phyloP scores from a whole-genome alignment of 2,797 vertebrate species.

The Falco peregrinus region DNA sequence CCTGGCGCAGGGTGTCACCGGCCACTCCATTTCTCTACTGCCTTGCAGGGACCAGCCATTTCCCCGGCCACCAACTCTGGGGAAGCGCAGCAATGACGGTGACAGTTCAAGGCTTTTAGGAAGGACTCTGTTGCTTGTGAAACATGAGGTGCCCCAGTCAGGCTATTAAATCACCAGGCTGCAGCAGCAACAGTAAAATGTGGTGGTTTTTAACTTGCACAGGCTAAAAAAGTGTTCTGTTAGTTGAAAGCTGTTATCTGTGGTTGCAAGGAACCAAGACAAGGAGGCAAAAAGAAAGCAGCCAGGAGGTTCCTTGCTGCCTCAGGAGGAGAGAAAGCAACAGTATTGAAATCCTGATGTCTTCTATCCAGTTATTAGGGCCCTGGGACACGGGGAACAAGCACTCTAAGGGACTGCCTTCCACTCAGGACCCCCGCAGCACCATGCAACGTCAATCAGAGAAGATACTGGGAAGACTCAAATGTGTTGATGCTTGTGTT shows the following conservation, averaged over 20 bases:
- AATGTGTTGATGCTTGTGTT: not conserved
- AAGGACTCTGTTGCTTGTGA: not conserved
- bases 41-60: not conserved
- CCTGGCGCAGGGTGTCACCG: not conserved
- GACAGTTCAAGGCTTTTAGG: not conserved
- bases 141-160: not conserved
- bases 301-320: not conserved
- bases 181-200: not conserved
- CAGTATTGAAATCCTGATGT: not conserved
- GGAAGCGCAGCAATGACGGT: rapidly evolving
- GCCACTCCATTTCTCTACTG: not conserved
- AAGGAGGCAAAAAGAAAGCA: not conserved
- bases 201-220: too few species aligned
- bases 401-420: not conserved
- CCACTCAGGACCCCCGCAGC: not conserved
- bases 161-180: not conserved
- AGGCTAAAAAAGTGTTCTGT: not conserved
- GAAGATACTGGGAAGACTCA: not conserved
- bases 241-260: not conserved
- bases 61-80: rapidly evolving
- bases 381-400: not conserved
- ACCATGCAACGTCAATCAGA: not conserved
- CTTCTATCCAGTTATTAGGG: not conserved
- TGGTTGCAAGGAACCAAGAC: not conserved
- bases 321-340: not conserved